phyloP scores from a whole-genome alignment of 2,113 vertebrate genomes.

The human region GRCh38 chr9:107737501-107738000 shows the following conservation, averaged over 20 bases:
- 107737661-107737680: background rate
- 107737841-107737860: background rate
- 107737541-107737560: background rate
- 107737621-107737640: background rate
- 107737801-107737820: slow-evolving; percentile 24
- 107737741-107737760: background rate
- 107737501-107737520: background rate
- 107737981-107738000: background rate
- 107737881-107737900: background rate
- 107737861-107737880: background rate
- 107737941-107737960: background rate
- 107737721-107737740: background rate
- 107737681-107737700: background rate
- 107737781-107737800: background rate
- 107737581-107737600: background rate
- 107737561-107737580: background rate
- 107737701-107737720: background rate
- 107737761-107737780: background rate
- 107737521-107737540: background rate
- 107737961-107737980: background rate
- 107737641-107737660: background rate
- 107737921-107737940: background rate
- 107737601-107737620: background rate
- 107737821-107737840: background rate
- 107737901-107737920: background rate